These are phyloP conservation scores for Chalcosyrphus nemorum DNA, from an alignment of 2,888 invertebrate species.

Conservation along the genomic window DNA sequence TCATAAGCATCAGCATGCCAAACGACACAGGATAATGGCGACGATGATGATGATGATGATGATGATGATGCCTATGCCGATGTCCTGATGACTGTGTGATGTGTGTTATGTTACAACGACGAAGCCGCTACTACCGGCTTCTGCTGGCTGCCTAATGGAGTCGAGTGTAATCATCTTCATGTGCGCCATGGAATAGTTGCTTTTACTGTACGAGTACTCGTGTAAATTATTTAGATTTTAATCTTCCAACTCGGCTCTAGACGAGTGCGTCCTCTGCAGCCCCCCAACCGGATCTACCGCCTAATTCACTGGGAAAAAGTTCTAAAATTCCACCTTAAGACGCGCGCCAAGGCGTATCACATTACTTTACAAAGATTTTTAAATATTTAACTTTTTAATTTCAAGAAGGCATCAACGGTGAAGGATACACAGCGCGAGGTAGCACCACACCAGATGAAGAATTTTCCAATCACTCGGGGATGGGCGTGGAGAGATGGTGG, in stretches of 20 bases:
- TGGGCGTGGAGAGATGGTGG: neutral
- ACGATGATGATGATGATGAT: too few relatives aligned
- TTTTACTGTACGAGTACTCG: too few relatives aligned
- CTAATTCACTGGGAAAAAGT: conserved; percentile 41
- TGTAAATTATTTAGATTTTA: conserved; percentile 68
- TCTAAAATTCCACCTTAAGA: conserved; percentile 40
- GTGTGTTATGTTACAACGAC: conserved; percentile 5
- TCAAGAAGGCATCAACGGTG: conserved; percentile 23
- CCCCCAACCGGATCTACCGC: neutral
- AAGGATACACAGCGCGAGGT: neutral
- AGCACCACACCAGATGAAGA: neutral
- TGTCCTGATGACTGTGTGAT: conserved; percentile 1
- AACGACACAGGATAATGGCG: conserved; percentile 27
- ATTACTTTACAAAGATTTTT: conserved; percentile 30
- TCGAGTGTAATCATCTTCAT: conserved; percentile 50
- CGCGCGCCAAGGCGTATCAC: conserved; percentile 10
- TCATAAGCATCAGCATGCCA: neutral
- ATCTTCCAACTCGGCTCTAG: conserved; percentile 34
- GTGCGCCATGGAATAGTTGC: neutral
- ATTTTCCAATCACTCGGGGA: conserved; percentile 12
- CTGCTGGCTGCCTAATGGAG: conserved; percentile 33
- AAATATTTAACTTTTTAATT: conserved; percentile 69
- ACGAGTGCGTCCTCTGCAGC: neutral
- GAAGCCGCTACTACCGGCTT: neutral
- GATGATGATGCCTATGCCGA: conserved; percentile 9